Percentiles rank a stretch among this genome's conserved stretches.
phyloP scores from a whole-genome alignment of 2,113 vertebrate species.

The Triplophysa dalaica region DNA sequence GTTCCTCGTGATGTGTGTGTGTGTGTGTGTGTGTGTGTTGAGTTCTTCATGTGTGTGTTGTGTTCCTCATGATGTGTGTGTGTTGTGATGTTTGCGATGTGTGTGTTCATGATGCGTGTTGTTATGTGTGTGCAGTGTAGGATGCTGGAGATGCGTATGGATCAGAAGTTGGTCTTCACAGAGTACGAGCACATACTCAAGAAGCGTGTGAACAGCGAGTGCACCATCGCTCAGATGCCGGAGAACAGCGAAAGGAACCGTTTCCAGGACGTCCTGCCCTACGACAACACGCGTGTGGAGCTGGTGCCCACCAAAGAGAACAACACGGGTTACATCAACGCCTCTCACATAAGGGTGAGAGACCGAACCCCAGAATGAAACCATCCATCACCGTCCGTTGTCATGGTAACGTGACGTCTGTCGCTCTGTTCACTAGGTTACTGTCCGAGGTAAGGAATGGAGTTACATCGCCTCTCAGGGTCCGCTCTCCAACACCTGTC shows the following conservation, averaged over 20 bases:
- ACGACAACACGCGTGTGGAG: slow-evolving; percentile 90
- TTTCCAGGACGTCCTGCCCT: slow-evolving; percentile 94
- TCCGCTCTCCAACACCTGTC: slow-evolving; percentile 88
- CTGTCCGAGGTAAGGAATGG: slow-evolving; percentile 88
- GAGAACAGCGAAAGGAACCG: slow-evolving; percentile 92
- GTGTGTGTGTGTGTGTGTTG: neutral
- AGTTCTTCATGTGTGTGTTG: neutral
- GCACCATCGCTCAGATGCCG: slow-evolving; percentile 79
- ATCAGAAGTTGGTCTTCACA: slow-evolving; percentile 87
- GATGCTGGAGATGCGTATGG: slow-evolving; percentile 84
- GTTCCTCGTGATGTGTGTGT: neutral
- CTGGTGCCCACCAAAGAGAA: slow-evolving; percentile 98
- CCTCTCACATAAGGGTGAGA: slow-evolving; percentile 89
- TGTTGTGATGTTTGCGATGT: neutral
- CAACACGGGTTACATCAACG: slow-evolving; percentile 97
- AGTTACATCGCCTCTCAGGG: slow-evolving; percentile 94
- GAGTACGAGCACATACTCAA: slow-evolving; percentile 90
- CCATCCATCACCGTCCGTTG: neutral
- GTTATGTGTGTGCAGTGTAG: slow-evolving; percentile 76
- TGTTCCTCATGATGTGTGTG: neutral
- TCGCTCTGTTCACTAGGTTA: slow-evolving; percentile 72
- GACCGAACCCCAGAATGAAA: neutral
- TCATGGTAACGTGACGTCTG: neutral
- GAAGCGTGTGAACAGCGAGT: slow-evolving; percentile 75
- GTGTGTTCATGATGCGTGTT: neutral